phyloP scores from a whole-genome alignment of 2,888 invertebrate genomes.

The Drosophila barbarae region DNA sequence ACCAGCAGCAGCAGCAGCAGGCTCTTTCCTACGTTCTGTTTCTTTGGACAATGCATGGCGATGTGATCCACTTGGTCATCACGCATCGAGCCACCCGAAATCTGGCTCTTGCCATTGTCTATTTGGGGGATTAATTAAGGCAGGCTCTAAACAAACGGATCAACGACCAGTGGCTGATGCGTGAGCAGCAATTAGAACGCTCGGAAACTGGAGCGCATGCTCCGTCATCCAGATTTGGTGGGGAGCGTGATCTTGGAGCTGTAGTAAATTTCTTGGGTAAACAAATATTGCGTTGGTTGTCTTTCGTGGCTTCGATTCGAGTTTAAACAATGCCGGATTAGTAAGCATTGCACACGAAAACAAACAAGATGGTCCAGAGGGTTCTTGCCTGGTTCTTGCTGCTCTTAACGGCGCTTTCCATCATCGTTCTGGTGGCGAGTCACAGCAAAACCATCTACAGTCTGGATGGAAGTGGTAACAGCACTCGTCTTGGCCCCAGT shows the following conservation, averaged over 20 bases:
- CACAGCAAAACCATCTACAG: constrained; percentile 25
- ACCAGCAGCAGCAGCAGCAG: constrained; percentile 7
- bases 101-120: constrained; percentile 39
- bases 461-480: not conserved
- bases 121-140: constrained; percentile 57
- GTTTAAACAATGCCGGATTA: constrained; percentile 30
- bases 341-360: constrained; percentile 35
- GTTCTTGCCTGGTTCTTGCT: constrained; percentile 14
- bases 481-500: not conserved
- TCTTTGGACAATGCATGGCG: constrained; percentile 51
- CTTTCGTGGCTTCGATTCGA: constrained; percentile 12
- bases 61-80: constrained; percentile 34
- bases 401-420: constrained; percentile 26
- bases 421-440: constrained; percentile 21
- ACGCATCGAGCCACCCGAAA: not conserved
- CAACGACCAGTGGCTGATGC: constrained; percentile 41
- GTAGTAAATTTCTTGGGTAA: constrained; percentile 48
- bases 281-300: constrained; percentile 38
- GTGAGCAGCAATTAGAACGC: constrained; percentile 59
- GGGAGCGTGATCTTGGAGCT: constrained; percentile 18
- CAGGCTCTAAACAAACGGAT: constrained; percentile 57
- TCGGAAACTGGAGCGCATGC: constrained; percentile 30
- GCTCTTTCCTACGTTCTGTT: constrained; percentile 28
- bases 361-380: constrained; percentile 50
- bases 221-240: constrained; percentile 5